Base-by-base conservation (phyloP, 2,888 invertebrate genomes). In the Prosapia bicincta region DNA sequence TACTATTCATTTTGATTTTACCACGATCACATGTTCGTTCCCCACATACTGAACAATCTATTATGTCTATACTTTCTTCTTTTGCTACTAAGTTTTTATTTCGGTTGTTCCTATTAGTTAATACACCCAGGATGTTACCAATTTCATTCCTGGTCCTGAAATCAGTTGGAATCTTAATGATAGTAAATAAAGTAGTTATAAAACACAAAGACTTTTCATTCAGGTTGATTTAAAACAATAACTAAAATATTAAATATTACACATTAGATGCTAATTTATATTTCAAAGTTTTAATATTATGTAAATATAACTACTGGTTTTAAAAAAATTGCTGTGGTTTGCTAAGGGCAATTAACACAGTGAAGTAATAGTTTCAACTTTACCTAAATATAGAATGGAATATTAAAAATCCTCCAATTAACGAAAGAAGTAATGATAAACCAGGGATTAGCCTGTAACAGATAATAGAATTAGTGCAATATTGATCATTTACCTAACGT, bases 41-140 rank as follows among this genome's bases (percentile, higher is more conserved):
- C 74, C 90, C 90, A 83, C 91, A 91, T 69, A 90, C 88, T 79
- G 86, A 86, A 83, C 91, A 91, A 78, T 85, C 84, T 85, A 86
- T 20, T 23, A 54, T 10, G 13, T 70, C 32, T 9, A 23, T 66
- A 30, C 32, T 76, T 9, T 28, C 28, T 65, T 72, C 76, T 24
- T 30, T 43, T 13, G 69, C 26, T 10, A 70, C 74, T 26, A 43
- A 20, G 0, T 71, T 24, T n/a, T 13, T 25, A 20, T n/a, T 5
- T 13, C 3, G 20, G 9, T 75, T 75, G 38, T 26, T 32, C 1
- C 32, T 28, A 25, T 67, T 70, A 15, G 38, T 78, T 10, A 73
- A n/a, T 15, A 73, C 13, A 69, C 26, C 67, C 30, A 78, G 26
- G 6, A 71, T 28, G 23, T 74, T 71, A 28, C 69, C 70, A 23